These are phyloP conservation scores for Oligia fasciuncula DNA, from an alignment of 2,888 invertebrate genomes.

Conservation along the genomic window DNA sequence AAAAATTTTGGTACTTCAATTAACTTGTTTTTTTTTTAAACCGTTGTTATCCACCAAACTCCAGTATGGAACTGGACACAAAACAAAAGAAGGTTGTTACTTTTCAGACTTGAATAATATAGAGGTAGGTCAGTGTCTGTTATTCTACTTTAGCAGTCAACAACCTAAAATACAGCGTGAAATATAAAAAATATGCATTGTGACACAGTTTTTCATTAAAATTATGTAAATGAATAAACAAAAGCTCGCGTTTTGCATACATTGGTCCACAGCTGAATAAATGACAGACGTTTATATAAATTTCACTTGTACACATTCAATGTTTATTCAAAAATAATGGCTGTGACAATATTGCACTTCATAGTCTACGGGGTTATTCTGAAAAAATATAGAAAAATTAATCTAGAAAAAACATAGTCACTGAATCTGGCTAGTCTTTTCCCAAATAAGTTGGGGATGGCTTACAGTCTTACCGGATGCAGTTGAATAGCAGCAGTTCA, in stretches of 20 bases:
- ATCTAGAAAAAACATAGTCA: background rate
- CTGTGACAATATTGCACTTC: constrained; percentile 34
- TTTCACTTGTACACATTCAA: constrained; percentile 35
- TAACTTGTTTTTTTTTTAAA: too few relatives aligned
- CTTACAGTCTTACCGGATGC: too few relatives aligned
- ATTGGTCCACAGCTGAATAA: constrained; percentile 66
- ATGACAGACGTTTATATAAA: constrained; percentile 65
- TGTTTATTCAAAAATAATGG: constrained; percentile 38
- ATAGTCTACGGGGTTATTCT: constrained; percentile 31
- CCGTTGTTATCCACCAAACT: too few relatives aligned
- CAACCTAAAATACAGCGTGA: constrained; percentile 48
- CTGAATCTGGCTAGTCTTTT: too few relatives aligned
- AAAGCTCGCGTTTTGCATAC: constrained; percentile 50
- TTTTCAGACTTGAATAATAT: background rate
- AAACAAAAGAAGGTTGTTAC: background rate
- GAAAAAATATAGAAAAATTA: background rate
- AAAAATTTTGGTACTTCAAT: too few relatives aligned
- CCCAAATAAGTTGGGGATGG: too few relatives aligned
- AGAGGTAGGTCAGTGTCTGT: constrained; percentile 34
- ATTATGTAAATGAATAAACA: constrained; percentile 57
- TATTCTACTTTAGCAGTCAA: constrained; percentile 39
- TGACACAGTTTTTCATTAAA: constrained; percentile 42
- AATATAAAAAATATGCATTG: constrained; percentile 40
- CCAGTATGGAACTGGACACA: too few relatives aligned
- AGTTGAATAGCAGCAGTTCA: too few relatives aligned